These are phyloP conservation scores for Passer montanus DNA, from an alignment of 2,113 vertebrate species.

Conservation along the genomic window DNA sequence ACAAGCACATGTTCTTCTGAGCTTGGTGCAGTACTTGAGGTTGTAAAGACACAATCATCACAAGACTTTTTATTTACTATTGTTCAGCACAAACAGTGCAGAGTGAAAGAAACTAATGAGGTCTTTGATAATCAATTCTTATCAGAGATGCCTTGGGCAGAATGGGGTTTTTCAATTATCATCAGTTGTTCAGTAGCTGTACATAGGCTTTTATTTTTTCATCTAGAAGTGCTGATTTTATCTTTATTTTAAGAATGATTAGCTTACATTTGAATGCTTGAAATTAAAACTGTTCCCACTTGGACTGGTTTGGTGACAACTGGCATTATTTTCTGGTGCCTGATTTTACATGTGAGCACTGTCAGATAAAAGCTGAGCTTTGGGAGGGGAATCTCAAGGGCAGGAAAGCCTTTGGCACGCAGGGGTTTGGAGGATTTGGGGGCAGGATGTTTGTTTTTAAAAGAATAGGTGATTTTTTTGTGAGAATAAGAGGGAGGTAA, in stretches of 20 bases:
- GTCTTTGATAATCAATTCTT: slow-evolving; percentile 64
- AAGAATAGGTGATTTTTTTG: background rate
- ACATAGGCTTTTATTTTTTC: background rate
- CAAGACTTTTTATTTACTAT: slow-evolving; percentile 54
- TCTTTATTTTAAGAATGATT: slow-evolving; percentile 52
- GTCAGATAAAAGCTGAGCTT: background rate
- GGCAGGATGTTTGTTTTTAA: background rate
- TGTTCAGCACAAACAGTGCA: slow-evolving; percentile 31
- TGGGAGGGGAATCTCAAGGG: background rate
- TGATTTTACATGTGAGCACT: background rate
- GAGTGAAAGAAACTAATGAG: slow-evolving; percentile 63
- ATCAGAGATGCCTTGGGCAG: slow-evolving; percentile 50
- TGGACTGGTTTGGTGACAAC: background rate
- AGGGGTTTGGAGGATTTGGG: background rate
- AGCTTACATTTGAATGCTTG: background rate
- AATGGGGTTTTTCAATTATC: slow-evolving; percentile 51
- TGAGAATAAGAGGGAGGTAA: background rate
- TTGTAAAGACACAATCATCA: slow-evolving; percentile 36
- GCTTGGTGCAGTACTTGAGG: background rate
- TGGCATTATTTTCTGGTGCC: background rate
- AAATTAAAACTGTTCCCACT: background rate
- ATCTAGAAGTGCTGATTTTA: slow-evolving; percentile 57
- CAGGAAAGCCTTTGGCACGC: background rate
- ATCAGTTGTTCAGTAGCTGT: slow-evolving; percentile 46
- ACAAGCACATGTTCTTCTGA: slow-evolving; percentile 29